Conservation (phyloP, 2,113 vertebrate species). For the Elephantulus edwardii region DNA sequence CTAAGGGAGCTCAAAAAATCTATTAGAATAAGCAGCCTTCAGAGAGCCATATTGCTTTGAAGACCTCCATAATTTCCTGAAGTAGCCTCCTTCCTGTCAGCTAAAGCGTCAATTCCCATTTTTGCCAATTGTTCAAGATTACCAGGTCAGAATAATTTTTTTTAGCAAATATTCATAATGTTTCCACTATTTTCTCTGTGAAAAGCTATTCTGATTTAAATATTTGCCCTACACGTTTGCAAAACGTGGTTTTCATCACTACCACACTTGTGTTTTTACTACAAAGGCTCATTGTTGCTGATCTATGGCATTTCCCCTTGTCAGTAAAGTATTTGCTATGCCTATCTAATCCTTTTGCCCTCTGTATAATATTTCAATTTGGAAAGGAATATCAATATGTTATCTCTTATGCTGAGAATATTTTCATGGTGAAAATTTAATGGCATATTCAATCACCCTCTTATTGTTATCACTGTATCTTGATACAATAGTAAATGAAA, state of each 20-base stretch:
- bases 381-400: slow-evolving; percentile 54
- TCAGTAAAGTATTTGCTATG: slow-evolving; percentile 50
- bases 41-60: neutral
- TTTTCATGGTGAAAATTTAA: slow-evolving; percentile 41
- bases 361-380: slow-evolving; percentile 76
- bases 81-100: slow-evolving; percentile 4
- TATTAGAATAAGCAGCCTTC: neutral
- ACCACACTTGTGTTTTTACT: neutral
- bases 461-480: slow-evolving; percentile 47
- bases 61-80: slow-evolving; percentile 10
- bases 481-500: slow-evolving; percentile 50
- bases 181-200: slow-evolving; percentile 33
- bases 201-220: slow-evolving; percentile 33
- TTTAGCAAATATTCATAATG: slow-evolving; percentile 57
- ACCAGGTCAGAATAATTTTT: slow-evolving; percentile 47
- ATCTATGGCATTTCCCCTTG: slow-evolving; percentile 51
- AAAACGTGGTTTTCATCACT: slow-evolving; percentile 42
- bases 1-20: slow-evolving; percentile 15
- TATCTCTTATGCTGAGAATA: slow-evolving; percentile 28
- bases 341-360: slow-evolving; percentile 59
- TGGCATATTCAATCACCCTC: slow-evolving; percentile 39
- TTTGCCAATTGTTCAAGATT: slow-evolving; percentile 53
- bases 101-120: slow-evolving; percentile 29
- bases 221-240: neutral
- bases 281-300: slow-evolving; percentile 15